Evolutionary conservation across 1,140 invertebrate species (phyloP).

Genomic region (Panonychus citri): DNA sequence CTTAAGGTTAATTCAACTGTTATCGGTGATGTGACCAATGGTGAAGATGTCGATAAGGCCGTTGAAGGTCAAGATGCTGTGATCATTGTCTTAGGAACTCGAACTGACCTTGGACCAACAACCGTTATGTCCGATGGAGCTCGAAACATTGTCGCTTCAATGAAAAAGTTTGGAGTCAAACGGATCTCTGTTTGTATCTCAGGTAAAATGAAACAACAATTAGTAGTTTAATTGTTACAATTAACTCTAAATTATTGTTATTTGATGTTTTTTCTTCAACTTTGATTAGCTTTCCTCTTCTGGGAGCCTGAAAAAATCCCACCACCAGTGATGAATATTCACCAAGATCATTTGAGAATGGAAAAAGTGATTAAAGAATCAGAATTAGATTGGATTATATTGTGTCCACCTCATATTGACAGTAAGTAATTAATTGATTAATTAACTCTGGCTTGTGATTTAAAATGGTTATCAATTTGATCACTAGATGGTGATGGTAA

Average conservation of each 20-base stretch:
- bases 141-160: constrained; percentile 49
- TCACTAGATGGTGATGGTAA: constrained; percentile 9
- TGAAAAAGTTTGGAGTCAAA: constrained; percentile 41
- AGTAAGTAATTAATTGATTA: constrained; percentile 24
- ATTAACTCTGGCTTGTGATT: neutral
- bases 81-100: constrained; percentile 50
- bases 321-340: constrained; percentile 39
- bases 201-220: constrained; percentile 19
- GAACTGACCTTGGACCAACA: constrained; percentile 46
- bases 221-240: no score
- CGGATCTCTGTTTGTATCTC: constrained; percentile 50
- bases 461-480: neutral
- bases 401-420: constrained; percentile 58
- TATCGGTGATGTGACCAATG: constrained; percentile 38
- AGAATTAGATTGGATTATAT: constrained; percentile 43
- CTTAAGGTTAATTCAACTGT: constrained; percentile 38
- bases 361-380: constrained; percentile 37
- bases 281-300: constrained; percentile 40
- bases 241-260: neutral
- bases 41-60: constrained; percentile 8
- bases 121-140: constrained; percentile 51
- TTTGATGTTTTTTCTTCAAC: neutral
- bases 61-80: constrained; percentile 32
- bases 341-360: constrained; percentile 52
- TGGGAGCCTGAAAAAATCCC: constrained; percentile 43